phyloP scores from a whole-genome alignment of 2,113 vertebrate species.

The Anarrhichthys ocellatus region DNA sequence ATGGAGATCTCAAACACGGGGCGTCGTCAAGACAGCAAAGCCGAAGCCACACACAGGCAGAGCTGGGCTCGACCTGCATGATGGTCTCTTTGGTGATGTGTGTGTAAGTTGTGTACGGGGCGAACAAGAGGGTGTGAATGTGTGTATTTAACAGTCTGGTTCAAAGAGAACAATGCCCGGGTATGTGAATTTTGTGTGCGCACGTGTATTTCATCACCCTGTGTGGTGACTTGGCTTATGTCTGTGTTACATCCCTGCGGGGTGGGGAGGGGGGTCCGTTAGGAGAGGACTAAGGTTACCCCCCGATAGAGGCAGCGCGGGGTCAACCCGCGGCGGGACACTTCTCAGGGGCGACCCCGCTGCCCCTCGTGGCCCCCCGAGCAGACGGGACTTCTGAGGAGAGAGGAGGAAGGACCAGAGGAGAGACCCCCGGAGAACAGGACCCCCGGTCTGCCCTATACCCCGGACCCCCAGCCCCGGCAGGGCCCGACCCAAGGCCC shows the following conservation, averaged over 20 bases:
- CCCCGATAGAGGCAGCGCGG: conserved; percentile 85
- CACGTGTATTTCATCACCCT: conserved; percentile 71
- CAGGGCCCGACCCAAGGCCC: conserved; percentile 83
- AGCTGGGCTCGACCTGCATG: conserved; percentile 61
- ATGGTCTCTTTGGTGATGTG: conserved; percentile 53
- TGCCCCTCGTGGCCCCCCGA: conserved; percentile 81
- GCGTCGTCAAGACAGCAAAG: conserved; percentile 71
- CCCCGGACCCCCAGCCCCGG: conserved; percentile 69
- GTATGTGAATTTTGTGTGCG: conserved; percentile 44
- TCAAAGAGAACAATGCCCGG: conserved; percentile 53
- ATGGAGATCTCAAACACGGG: conserved; percentile 70
- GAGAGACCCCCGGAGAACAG: conserved; percentile 90
- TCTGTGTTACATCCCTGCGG: conserved; percentile 85
- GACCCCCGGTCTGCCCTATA: conserved; percentile 83
- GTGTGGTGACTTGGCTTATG: conserved; percentile 66
- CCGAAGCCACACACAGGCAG: conserved; percentile 73
- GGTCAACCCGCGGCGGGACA: conserved; percentile 92
- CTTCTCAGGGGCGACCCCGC: conserved; percentile 86
- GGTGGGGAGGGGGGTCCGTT: conserved; percentile 82
- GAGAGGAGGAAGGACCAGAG: conserved; percentile 90
- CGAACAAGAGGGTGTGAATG: conserved; percentile 47
- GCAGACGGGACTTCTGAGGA: conserved; percentile 93
- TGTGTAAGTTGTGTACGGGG: conserved; percentile 31
- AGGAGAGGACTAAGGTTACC: conserved; percentile 89
- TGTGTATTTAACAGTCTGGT: conserved; percentile 35